A percentile compares a stretch with the other conserved stretches of the same genome.
Conservation (phyloP, 2,888 invertebrate genomes). For the Pasiphila rectangulata region DNA sequence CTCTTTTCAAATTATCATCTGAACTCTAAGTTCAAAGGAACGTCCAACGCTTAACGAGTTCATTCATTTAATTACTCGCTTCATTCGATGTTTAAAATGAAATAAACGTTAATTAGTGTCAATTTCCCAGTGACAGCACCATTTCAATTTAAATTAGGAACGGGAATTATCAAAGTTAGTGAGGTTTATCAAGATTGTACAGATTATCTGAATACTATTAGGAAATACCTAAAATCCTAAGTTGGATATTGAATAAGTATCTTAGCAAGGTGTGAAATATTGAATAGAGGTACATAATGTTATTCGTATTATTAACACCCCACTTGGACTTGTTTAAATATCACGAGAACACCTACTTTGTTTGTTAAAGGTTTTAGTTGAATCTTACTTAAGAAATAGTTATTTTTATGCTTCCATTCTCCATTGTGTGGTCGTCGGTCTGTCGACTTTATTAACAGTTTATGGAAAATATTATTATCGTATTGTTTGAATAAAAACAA, state of each 20-base stretch:
- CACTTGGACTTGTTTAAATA: neutral
- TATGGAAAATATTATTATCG: no score
- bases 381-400: no score
- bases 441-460: no score
- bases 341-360: no score
- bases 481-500: no score
- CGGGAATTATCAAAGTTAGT: neutral
- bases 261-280: constrained; percentile 1
- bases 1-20: no score
- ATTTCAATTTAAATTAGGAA: neutral
- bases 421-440: no score
- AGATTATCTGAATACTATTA: neutral
- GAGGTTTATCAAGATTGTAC: neutral
- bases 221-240: neutral
- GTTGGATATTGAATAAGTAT: neutral
- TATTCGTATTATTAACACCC: neutral
- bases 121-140: neutral
- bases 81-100: constrained; percentile 1
- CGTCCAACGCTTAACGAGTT: constrained; percentile 33
- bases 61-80: constrained; percentile 9
- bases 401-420: no score
- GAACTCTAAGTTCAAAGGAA: constrained; percentile 62
- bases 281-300: neutral
- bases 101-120: neutral
- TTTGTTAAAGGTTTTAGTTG: no score